Conservation (phyloP, 2,797 vertebrate genomes). For the Alectoris magna region DNA sequence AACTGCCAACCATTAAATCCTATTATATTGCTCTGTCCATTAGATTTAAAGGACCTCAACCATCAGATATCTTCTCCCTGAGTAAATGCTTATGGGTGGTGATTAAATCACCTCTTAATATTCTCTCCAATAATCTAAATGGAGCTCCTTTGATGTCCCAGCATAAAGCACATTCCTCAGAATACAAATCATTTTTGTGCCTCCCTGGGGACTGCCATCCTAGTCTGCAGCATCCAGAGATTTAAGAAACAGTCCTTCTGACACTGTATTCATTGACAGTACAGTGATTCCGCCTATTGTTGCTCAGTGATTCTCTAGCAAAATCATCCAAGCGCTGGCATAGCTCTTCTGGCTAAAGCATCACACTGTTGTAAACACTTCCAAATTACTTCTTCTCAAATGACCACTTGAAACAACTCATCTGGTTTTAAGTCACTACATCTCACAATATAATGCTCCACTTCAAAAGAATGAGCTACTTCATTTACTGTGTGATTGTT, state of each 20-base stretch:
- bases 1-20: neutral
- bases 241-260: neutral
- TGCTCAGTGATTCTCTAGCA: neutral
- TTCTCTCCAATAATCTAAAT: constrained; percentile 12
- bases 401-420: neutral
- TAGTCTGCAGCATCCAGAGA: neutral
- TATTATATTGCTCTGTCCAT: neutral
- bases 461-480: neutral
- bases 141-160: neutral
- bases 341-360: neutral
- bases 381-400: neutral
- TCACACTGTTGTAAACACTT: neutral
- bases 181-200: neutral
- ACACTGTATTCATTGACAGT: neutral
- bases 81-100: neutral
- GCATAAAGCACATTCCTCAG: neutral
- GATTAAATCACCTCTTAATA: constrained; percentile 23
- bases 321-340: neutral
- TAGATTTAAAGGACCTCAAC: constrained; percentile 3
- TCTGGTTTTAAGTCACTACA: neutral
- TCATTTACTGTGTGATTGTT: neutral
- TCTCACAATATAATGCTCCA: neutral
- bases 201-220: neutral
- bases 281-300: neutral
- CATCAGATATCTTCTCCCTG: constrained; percentile 4